phyloP scores from a whole-genome alignment of 2,113 vertebrate species.

The Sminthopsis crassicaudata region DNA sequence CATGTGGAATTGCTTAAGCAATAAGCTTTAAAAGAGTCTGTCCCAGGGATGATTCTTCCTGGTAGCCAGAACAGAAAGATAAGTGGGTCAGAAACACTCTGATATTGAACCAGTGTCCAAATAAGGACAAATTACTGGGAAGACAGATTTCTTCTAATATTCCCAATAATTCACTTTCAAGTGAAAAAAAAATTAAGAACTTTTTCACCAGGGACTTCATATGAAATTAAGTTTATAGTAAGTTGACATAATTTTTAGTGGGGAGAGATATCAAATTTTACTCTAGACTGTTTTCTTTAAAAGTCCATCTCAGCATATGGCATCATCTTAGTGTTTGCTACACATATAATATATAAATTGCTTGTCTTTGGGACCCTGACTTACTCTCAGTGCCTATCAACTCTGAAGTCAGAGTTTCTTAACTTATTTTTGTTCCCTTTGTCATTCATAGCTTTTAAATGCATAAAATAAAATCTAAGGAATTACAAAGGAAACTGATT shows the following conservation, averaged over 20 bases:
- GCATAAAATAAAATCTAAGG: neutral
- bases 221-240: neutral
- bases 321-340: constrained; percentile 26
- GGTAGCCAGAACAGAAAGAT: neutral
- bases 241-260: neutral
- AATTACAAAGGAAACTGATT: neutral
- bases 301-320: neutral
- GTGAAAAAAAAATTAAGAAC: neutral
- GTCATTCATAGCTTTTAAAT: neutral
- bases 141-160: too few species aligned
- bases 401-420: neutral
- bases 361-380: too few species aligned
- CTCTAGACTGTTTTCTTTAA: constrained; percentile 35
- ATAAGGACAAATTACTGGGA: too few species aligned
- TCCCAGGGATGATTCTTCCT: neutral
- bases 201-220: too few species aligned
- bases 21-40: neutral
- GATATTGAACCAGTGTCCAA: too few species aligned
- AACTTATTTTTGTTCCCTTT: neutral
- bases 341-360: too few species aligned
- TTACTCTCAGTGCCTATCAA: neutral
- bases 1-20: neutral
- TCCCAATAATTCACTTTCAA: too few species aligned
- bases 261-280: constrained; percentile 20
- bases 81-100: neutral